phyloP scores from a whole-genome alignment of 2,113 vertebrate species.

The rabbit (Oryctolagus cuniculus) region mOryCun1.1 NC_091435.1:91417001-91417500 shows the following conservation, averaged over 20 bases:
- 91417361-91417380: background rate
- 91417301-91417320: background rate
- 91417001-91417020: background rate
- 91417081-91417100: background rate
- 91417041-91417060: conserved; percentile 1
- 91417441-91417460: background rate
- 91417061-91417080: conserved; percentile 1
- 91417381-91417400: background rate
- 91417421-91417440: background rate
- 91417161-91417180: background rate
- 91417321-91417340: background rate
- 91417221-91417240: background rate
- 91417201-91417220: conserved; percentile 21
- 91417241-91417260: conserved; percentile 22
- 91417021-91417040: conserved; percentile 51
- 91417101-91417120: background rate
- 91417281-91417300: background rate
- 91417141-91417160: background rate
- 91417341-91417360: conserved; percentile 33
- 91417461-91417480: background rate
- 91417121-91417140: conserved; percentile 21
- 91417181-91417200: background rate
- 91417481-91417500: background rate
- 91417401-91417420: background rate
- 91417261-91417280: background rate